Evolutionary conservation across 2,113 vertebrate species (phyloP).

Genomic region (Burhinus oedicnemus): DNA sequence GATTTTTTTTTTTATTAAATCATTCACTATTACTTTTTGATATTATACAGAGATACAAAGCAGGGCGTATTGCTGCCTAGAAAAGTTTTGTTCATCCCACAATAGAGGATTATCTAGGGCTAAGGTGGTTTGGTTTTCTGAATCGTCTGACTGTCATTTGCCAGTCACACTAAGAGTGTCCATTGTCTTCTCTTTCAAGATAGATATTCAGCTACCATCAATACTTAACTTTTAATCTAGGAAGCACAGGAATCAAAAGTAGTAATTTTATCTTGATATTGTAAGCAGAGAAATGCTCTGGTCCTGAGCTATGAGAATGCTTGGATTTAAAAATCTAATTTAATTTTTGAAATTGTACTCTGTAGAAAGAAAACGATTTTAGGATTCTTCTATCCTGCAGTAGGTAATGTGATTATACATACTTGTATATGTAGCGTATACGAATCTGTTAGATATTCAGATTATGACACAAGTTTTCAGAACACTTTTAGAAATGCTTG

Average conservation of each 20-base stretch:
- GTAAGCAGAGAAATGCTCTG: background rate
- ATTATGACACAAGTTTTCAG: background rate
- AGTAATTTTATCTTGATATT: background rate
- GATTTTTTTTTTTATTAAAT: background rate
- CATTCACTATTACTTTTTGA: background rate
- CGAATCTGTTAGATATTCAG: background rate
- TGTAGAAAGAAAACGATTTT: background rate
- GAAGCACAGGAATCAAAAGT: background rate
- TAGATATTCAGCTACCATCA: background rate
- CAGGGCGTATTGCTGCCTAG: background rate
- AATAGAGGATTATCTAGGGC: background rate
- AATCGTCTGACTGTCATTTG: background rate
- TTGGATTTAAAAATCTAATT: background rate
- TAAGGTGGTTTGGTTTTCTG: background rate
- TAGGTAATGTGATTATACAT: background rate
- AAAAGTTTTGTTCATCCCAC: background rate
- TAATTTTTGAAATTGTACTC: background rate
- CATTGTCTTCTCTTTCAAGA: background rate
- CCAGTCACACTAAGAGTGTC: background rate
- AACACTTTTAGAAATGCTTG: background rate
- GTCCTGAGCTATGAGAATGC: background rate
- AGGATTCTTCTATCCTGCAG: background rate
- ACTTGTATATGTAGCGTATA: background rate
- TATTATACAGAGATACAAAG: accelerated
- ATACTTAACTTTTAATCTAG: background rate